phyloP scores from a whole-genome alignment of 2,113 vertebrate genomes.

The Piprites chloris region DNA sequence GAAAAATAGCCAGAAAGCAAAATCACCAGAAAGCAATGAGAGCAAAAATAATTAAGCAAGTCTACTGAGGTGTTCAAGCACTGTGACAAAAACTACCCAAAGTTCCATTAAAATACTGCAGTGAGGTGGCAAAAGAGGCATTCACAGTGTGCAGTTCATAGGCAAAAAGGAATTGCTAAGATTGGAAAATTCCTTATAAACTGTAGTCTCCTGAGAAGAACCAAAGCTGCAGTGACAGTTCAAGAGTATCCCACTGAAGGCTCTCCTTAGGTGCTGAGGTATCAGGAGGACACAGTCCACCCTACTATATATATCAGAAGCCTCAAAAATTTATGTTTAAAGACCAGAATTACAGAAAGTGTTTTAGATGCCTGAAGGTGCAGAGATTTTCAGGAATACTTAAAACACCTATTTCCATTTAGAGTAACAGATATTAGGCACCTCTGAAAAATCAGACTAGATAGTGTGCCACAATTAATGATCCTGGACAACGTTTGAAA shows the following conservation, averaged over 20 bases:
- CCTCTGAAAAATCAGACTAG: background rate
- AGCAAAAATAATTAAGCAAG: background rate
- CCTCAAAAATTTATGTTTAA: background rate
- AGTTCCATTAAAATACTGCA: background rate
- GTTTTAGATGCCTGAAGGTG: background rate
- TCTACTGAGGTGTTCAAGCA: background rate
- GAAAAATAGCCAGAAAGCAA: background rate
- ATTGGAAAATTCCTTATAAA: background rate
- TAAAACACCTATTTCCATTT: background rate
- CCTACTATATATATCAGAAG: rapidly evolving
- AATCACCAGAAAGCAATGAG: background rate
- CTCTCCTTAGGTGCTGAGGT: background rate
- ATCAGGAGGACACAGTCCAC: background rate
- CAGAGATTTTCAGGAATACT: background rate
- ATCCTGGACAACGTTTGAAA: background rate
- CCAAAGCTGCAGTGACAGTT: background rate
- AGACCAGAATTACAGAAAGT: background rate
- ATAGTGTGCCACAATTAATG: rapidly evolving
- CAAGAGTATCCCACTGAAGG: background rate
- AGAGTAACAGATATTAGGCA: background rate
- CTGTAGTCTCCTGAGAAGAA: background rate
- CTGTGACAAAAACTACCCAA: background rate
- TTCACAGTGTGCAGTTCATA: rapidly evolving
- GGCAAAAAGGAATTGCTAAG: background rate
- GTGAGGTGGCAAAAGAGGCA: background rate